These are phyloP conservation scores for Ceyx melanurus DNA, from an alignment of 2,113 vertebrate genomes.

Conservation along the genomic window DNA sequence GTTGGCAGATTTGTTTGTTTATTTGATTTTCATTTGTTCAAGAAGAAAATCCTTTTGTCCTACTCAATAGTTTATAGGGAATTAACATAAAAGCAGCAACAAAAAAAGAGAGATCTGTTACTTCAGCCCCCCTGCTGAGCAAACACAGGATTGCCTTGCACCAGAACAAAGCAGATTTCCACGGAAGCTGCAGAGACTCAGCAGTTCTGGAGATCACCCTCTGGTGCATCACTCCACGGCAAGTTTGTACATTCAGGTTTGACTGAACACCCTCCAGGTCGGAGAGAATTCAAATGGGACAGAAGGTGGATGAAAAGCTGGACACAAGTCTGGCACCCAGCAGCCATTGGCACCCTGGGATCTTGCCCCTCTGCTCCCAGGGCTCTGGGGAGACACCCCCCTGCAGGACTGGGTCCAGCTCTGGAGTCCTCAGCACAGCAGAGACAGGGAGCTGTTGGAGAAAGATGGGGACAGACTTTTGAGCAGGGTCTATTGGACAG, in stretches of 20 bases:
- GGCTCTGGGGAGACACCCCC: neutral
- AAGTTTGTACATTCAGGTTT: neutral
- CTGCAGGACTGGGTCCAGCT: neutral
- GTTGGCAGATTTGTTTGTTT: too few relatives aligned
- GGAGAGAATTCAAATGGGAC: neutral
- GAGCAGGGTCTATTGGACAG: too few relatives aligned
- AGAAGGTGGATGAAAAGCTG: neutral
- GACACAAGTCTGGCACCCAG: neutral
- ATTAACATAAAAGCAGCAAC: neutral
- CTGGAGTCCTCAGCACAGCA: neutral
- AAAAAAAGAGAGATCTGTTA: neutral
- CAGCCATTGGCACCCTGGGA: neutral
- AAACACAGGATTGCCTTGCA: too few relatives aligned
- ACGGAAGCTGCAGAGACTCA: neutral
- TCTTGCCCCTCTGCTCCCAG: neutral
- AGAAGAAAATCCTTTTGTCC: neutral
- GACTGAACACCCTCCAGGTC: neutral
- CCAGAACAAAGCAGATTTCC: neutral
- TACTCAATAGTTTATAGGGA: neutral
- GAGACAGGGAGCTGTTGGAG: too few relatives aligned
- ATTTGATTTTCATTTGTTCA: neutral
- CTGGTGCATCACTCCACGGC: fast-evolving
- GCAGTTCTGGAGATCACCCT: neutral
- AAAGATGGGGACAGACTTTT: too few relatives aligned
- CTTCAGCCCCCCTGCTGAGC: neutral